Base-by-base conservation (phyloP, 2,888 invertebrate genomes). In the Morpho deidamia region DNA sequence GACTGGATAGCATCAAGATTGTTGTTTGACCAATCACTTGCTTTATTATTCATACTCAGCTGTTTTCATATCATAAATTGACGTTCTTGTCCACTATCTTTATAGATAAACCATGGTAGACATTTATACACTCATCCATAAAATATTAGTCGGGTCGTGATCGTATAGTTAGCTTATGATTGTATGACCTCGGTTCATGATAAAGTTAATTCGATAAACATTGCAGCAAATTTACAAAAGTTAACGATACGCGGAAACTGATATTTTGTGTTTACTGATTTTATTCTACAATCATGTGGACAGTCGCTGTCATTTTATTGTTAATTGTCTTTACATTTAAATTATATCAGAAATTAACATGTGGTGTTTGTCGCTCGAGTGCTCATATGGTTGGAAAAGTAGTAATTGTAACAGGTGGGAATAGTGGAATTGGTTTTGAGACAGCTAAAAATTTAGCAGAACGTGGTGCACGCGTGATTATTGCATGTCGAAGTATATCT, bases 351-450 rank as follows among this genome's bases (percentile, higher is more conserved):
- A 88, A 87, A 70, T 61, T 88, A 44, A 81, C 84, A 11, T 72
- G 78, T 43, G 82, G 83, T 53, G 74, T 85, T 65, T 89, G 89
- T 64, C 74, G 72, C 53, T 79, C 81, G 35, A 85, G 81, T 72
- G 82, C 79, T 49, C 87, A 88, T 54, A 81, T 89, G 81, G 83
- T 86, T 2, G 88, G 86, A 10, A 87, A 87, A 76, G 83, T 85
- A 7, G 87, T 83, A 46, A 76, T 89, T 62, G 76, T 89, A 61
- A 88, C 89, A 0, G 89, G 88, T 12, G 88, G 82, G 1, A 88
- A 87, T 52, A 71, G 87, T 67, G 92, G 92, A 1, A 81, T 91
- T 12, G 92, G 92, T 3, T 73, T 89, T 37, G 91, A 90, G 67
- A 90, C 91, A 0, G 91, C 91, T 0, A 81, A 81, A 53, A 88